Evolutionary conservation across 2,113 vertebrate genomes (phyloP), one percentile per base, ranked within the genome.

Genomic region (Anser brachyrhynchus): DNA sequence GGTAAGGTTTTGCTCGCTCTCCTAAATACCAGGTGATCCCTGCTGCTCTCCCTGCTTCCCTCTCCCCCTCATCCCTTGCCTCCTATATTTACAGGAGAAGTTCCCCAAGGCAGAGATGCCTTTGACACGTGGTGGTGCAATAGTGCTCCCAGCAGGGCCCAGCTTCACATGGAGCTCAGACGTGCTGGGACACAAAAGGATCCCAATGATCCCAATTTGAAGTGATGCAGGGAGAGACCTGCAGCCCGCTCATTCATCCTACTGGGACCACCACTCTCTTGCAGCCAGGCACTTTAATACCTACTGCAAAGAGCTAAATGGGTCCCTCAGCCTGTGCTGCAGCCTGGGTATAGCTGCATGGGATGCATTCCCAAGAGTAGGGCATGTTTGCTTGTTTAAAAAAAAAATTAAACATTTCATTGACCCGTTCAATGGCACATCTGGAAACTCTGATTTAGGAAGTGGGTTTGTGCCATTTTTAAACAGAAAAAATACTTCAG

Each of bases 401-500:
- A 29, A 82, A 62, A 35, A 57, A 62, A 37, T 37, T 7, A 33
- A 87, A 70, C 29, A n/a, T 85, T 77, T 85, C 29, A 43, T 64
- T 62, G 52, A 73, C 14, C 22, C 20, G 25, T 91, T 80, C 59
- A 69, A 76, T 41, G 28, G 19, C 58, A 55, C 3, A 3, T 70
- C 62, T 94, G 19, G 72, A 58, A n/a, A n/a, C 46, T 87, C 51
- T 64, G 22, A 84, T 91, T 88, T 67, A 52, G 76, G 31, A 88
- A 77, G 43, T 33, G 26, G 15, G 10, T 57, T 78, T 94, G 61
- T 67, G 33, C 31, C 49, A 81, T 62, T 93, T 94, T 87, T 1
- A 91, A 93, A 91, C n/a, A 84, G 66, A 82, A 93, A 15, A 44
- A 91, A 87, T 73, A 73, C 62, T 52, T 19, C 35, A 81, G 54